These are phyloP conservation scores for Drosophila seclusa DNA, from an alignment of 2,888 invertebrate species.

Conservation along the genomic window DNA sequence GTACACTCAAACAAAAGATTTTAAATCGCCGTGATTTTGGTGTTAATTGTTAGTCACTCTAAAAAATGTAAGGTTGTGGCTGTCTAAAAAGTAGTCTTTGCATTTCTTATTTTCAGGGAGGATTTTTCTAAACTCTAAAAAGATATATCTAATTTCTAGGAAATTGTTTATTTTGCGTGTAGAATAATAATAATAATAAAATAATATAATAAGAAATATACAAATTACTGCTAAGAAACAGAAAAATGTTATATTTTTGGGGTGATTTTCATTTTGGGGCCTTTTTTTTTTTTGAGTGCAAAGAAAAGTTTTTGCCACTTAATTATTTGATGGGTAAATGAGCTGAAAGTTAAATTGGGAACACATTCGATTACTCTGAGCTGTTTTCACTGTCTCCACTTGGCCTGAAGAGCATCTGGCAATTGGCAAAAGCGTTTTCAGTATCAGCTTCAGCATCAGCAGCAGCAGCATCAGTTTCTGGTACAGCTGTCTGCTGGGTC, in stretches of 20 bases:
- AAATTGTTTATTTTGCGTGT: too few relatives aligned
- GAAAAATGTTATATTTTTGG: not conserved
- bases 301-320: not conserved
- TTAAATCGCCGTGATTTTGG: not conserved
- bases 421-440: constrained; percentile 48
- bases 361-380: constrained; percentile 40
- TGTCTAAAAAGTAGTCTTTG: not conserved
- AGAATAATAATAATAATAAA: too few relatives aligned
- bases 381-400: constrained; percentile 25
- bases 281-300: not conserved
- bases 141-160: not conserved
- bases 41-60: not conserved
- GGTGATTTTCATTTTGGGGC: not conserved
- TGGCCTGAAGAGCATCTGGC: constrained; percentile 50
- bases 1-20: not conserved
- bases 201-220: too few relatives aligned
- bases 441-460: not conserved
- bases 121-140: not conserved
- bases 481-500: constrained; percentile 62
- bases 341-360: constrained; percentile 37
- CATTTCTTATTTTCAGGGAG: not conserved
- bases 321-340: constrained; percentile 15
- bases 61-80: not conserved
- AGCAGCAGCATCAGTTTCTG: constrained; percentile 14
- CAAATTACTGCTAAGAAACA: not conserved